These are phyloP conservation scores for Pterocles gutturalis DNA, from an alignment of 2,113 vertebrate species.

Conservation along the genomic window DNA sequence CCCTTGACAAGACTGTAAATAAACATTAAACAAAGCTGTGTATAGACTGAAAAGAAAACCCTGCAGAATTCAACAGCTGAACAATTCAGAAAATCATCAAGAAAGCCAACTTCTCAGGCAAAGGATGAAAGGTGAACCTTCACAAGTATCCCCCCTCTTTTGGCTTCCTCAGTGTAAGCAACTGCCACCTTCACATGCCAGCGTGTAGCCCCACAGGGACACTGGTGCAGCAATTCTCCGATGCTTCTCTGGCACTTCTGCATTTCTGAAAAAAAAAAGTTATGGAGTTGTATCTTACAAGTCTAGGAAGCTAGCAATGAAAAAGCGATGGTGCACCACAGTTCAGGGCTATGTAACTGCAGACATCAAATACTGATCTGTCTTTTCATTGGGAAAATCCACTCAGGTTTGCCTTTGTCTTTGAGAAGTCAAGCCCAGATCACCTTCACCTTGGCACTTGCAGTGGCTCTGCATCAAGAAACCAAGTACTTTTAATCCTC, in stretches of 20 bases:
- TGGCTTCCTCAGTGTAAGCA: not conserved
- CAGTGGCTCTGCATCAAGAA: not conserved
- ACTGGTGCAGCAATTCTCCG: not conserved
- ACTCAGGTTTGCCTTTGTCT: not conserved
- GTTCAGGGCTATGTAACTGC: not conserved
- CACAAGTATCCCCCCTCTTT: not conserved
- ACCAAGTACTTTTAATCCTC: constrained; percentile 2
- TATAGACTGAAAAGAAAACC: not conserved
- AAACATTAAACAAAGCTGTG: not conserved
- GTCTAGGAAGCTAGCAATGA: not conserved
- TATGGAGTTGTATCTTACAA: not conserved
- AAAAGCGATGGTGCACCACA: not conserved
- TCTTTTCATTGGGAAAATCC: not conserved
- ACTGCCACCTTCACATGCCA: not conserved
- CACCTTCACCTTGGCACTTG: not conserved
- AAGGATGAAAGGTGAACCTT: not conserved
- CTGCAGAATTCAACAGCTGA: not conserved
- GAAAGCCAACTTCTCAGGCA: not conserved
- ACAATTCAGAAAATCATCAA: not conserved
- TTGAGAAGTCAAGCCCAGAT: not conserved
- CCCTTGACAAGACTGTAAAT: not conserved
- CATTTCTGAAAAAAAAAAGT: not conserved
- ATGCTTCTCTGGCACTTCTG: no score
- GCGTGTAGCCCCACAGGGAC: not conserved
- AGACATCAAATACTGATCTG: not conserved